A percentile compares a stretch with the other conserved stretches of the same genome.
Evolutionary conservation across 1,140 invertebrate genomes (phyloP).

Genomic region (Bombus turneri): DNA sequence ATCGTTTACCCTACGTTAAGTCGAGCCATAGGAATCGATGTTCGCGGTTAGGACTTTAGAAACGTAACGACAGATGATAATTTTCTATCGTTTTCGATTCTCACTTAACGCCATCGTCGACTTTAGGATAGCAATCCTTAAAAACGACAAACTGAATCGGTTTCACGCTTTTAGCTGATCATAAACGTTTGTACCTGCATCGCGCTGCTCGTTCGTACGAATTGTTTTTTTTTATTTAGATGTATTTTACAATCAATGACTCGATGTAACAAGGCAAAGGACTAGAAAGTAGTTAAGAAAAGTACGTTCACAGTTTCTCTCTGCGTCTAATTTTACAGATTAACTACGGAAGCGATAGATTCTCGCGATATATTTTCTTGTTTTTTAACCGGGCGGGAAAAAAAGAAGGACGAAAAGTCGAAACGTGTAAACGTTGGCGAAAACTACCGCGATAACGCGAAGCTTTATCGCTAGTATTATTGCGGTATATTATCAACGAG

Average conservation of each 20-base stretch:
- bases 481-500: slow-evolving; percentile 4
- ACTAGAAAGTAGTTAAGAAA: too few relatives aligned
- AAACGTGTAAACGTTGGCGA: background rate
- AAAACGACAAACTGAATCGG: background rate
- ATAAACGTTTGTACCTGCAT: slow-evolving; percentile 49
- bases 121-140: too few relatives aligned
- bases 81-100: slow-evolving; percentile 40
- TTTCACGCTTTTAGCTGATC: slow-evolving; percentile 29
- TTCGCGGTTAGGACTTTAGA: background rate
- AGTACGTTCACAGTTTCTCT: too few relatives aligned
- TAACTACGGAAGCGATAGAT: too few relatives aligned
- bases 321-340: too few relatives aligned
- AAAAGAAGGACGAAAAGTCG: background rate
- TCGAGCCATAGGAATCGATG: background rate
- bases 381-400: too few relatives aligned
- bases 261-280: too few relatives aligned
- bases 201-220: background rate
- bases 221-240: too few relatives aligned
- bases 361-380: too few relatives aligned
- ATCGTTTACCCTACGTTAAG: background rate
- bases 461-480: slow-evolving; percentile 17
- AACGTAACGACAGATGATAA: background rate
- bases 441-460: background rate
- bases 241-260: too few relatives aligned
- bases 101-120: background rate